These are phyloP conservation scores for Tetragonula carbonaria DNA, from an alignment of 2,888 invertebrate species.

Conservation along the genomic window DNA sequence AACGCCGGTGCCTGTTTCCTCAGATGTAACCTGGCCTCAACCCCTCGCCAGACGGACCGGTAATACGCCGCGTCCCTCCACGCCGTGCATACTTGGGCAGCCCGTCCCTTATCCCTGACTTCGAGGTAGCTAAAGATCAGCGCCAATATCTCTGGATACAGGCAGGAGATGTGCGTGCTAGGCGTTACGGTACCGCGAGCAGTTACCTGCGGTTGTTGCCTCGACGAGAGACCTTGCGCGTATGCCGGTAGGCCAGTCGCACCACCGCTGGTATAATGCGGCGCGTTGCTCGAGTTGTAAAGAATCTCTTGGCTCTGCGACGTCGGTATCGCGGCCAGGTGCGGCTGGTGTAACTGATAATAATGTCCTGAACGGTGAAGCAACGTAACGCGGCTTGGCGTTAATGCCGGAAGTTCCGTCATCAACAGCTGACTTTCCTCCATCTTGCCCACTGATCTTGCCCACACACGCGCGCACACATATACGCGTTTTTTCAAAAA, in stretches of 20 bases:
- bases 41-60: slow-evolving; percentile 96
- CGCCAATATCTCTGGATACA: slow-evolving; percentile 96
- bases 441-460: slow-evolving; percentile 80
- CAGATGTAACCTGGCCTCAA: slow-evolving; percentile 95
- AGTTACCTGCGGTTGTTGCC: slow-evolving; percentile 56
- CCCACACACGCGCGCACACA: slow-evolving; percentile 29
- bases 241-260: slow-evolving; percentile 63
- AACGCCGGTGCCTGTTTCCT: slow-evolving; percentile 92
- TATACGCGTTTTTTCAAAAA: slow-evolving; percentile 32
- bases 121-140: slow-evolving; percentile 96
- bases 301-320: slow-evolving; percentile 71
- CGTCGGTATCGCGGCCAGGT: slow-evolving; percentile 78
- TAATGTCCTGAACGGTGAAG: slow-evolving; percentile 85
- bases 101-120: slow-evolving; percentile 94
- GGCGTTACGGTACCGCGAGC: slow-evolving; percentile 52
- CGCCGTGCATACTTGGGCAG: slow-evolving; percentile 94
- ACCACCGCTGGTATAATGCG: slow-evolving; percentile 75
- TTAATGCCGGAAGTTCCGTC: slow-evolving; percentile 86
- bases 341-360: slow-evolving; percentile 84
- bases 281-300: slow-evolving; percentile 73
- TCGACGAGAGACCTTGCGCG: slow-evolving; percentile 70
- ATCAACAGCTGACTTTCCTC: slow-evolving; percentile 86
- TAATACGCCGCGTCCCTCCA: slow-evolving; percentile 98
- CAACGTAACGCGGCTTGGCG: slow-evolving; percentile 83
- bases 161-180: slow-evolving; percentile 90